Evolutionary conservation across 2,888 invertebrate genomes (phyloP), one percentile per base, ranked within the genome.

Genomic region (Mesopsocus fuscifrons): DNA sequence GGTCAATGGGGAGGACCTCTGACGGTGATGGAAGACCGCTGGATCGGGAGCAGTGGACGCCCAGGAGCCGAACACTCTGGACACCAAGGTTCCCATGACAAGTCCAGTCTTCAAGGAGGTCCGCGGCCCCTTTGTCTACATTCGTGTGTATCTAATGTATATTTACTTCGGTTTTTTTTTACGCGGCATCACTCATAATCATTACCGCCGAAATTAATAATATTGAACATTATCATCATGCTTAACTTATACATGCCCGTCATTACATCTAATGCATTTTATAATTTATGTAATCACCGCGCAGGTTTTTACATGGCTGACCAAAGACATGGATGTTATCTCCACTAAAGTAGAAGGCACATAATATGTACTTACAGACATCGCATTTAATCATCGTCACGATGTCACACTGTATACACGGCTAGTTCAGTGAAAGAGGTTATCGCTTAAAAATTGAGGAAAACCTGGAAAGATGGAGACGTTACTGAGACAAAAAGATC

Each of bases 81-180:
- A 26, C 26, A 6, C 26, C 8, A 20, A 18, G 17, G 21, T 38
- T 38, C 38, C 38, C 38, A 38, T 17, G 38, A 38, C 38, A 38
- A 20, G 15, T 16, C 20, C 38, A 13, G 21, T 38, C 38, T 26
- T 18, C 20, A 38, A 38, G 38, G 38, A 20, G 38, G 38, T 38
- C 38, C 38, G 17, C 38, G 38, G 38, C 38, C 38, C 38, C 38
- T 38, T 38, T 38, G 38, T 38, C 38, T 38, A 38, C 38, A 38
- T 38, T 38, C 38, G 38, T 38, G 38, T 38, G 38, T 38, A 38
- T 20, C 38, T 38, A 38, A 38, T 38, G 21, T 38, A 38, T 38
- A 38, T 38, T 38, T 38, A 38, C 38, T 38, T 21, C 38, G 38
- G 20, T 38, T 38, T 26, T 38, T 38, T 33, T 33, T 38, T 38